A percentile compares a stretch with the other conserved stretches of the same genome.
phyloP scores from a whole-genome alignment of 2,888 invertebrate genomes.

The Tetramorium bicarinatum region DNA sequence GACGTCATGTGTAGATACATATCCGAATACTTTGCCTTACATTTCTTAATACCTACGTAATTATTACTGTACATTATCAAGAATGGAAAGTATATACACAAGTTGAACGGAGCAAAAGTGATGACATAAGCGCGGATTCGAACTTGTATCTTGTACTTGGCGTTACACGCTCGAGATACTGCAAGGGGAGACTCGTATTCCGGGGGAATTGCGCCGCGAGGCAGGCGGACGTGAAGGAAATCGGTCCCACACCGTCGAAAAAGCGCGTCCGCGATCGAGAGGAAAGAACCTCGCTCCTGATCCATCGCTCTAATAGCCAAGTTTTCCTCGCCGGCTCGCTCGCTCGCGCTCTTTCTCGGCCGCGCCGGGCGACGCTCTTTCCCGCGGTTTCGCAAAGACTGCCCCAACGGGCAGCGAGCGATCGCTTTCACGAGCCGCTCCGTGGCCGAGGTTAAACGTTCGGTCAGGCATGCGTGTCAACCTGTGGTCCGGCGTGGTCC shows the following conservation, averaged over 20 bases:
- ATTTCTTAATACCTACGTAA: not conserved
- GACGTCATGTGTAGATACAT: too few relatives aligned
- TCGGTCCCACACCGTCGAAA: conserved; percentile 23
- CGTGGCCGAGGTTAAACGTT: conserved; percentile 82
- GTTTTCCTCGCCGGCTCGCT: conserved; percentile 46
- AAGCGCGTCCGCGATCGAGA: conserved; percentile 35
- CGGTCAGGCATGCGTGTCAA: conserved; percentile 83
- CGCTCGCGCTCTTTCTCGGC: conserved; percentile 15
- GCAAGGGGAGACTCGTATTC: not conserved
- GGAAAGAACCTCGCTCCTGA: conserved; percentile 57
- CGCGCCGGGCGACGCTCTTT: conserved; percentile 63
- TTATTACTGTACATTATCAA: not conserved
- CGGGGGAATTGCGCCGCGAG: not conserved
- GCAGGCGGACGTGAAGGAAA: not conserved
- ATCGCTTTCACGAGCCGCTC: conserved; percentile 80
- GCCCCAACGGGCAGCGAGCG: conserved; percentile 59
- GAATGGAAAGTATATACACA: not conserved
- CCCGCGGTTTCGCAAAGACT: conserved; percentile 78
- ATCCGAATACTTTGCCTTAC: too few relatives aligned
- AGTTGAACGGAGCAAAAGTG: not conserved
- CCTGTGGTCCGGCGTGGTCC: conserved; percentile 53
- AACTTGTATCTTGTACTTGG: not conserved
- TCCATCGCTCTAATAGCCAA: conserved; percentile 45
- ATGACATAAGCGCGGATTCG: not conserved
- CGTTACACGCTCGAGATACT: not conserved